These are phyloP conservation scores for Lottia scabra DNA, from an alignment of 2,888 invertebrate species.

Conservation along the genomic window DNA sequence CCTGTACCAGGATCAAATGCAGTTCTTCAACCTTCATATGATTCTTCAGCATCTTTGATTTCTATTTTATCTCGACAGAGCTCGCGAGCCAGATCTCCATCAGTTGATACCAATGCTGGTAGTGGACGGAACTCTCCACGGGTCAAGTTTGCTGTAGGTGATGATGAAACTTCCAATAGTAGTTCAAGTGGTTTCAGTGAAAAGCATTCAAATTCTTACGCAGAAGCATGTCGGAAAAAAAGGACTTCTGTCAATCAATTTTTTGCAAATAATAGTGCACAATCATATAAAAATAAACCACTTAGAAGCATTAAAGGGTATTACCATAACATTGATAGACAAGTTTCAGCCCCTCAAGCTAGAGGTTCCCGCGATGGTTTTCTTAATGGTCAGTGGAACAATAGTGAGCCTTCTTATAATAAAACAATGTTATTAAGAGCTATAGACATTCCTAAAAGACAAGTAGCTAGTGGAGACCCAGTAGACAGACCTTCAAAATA, in stretches of 20 bases:
- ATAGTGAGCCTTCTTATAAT: neutral
- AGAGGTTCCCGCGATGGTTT: neutral
- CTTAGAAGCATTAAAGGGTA: neutral
- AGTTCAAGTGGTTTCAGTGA: slow-evolving; percentile 55
- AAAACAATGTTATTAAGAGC: neutral
- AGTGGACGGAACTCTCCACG: slow-evolving; percentile 21
- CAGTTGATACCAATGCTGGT: neutral
- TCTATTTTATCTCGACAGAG: neutral
- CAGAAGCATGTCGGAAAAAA: neutral
- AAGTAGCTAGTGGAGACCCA: neutral
- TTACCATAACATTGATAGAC: neutral
- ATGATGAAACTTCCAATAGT: slow-evolving; percentile 46
- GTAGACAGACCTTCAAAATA: neutral
- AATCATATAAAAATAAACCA: neutral
- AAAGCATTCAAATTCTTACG: slow-evolving; percentile 17
- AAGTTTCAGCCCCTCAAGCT: neutral
- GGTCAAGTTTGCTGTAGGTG: slow-evolving; percentile 45
- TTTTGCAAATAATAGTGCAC: neutral
- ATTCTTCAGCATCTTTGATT: neutral
- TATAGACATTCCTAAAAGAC: neutral
- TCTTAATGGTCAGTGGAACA: neutral
- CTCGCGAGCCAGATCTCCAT: neutral
- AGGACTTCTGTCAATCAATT: neutral
- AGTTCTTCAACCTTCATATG: slow-evolving; percentile 37
- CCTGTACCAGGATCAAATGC: slow-evolving; percentile 58